Evolutionary conservation across 2,888 invertebrate species (phyloP), one percentile per base, ranked within the genome.

Genomic region (Xylota sylvarum): DNA sequence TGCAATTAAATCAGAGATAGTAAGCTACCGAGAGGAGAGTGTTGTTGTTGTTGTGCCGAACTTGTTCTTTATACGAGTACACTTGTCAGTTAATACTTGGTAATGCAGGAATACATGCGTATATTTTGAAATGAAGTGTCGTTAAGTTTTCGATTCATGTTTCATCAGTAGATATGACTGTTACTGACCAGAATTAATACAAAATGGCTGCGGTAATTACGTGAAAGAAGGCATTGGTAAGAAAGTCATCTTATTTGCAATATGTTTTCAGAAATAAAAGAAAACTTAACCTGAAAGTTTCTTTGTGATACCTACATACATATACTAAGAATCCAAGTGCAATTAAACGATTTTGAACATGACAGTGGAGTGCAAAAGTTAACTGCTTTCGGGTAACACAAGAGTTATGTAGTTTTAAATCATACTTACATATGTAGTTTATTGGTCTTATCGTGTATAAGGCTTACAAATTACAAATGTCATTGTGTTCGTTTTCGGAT

Each of bases 181-280:
- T 9, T 23, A 23, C 10, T 23, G 50, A 23, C 7, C 10, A 10
- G 23, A 10, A 50, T 50, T 19, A 12, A 50, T 50, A 19, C 50
- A 50, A 50, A 50, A 50, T 50, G 50, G 50, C 50, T 50, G 4
- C 50, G 50, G 23, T 23, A 7, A 7, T 23, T 50, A 10, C 7
- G 4, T 1, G 9, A 50, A 23, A 12, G 9, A 50, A 4, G 12
- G 12, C 1, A 12, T 19, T 19, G 19, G 43, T 43, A 43, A 43
- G 43, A 2, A 43, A 43, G 43, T 3, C 23, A 23, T 23, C 23
- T 23, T 43, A 14, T 43, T 14, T 1, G 43, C 43, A 43, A 35
- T 7, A 10, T 7, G 9, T 10, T 10, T 35, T 10, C 10, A 3
- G 10, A 35, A 10, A 10, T n/a, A 35, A 35, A 35, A 35, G 7